phyloP scores from a whole-genome alignment of 1,140 invertebrate genomes.

The Coenobita brevimanus region DNA sequence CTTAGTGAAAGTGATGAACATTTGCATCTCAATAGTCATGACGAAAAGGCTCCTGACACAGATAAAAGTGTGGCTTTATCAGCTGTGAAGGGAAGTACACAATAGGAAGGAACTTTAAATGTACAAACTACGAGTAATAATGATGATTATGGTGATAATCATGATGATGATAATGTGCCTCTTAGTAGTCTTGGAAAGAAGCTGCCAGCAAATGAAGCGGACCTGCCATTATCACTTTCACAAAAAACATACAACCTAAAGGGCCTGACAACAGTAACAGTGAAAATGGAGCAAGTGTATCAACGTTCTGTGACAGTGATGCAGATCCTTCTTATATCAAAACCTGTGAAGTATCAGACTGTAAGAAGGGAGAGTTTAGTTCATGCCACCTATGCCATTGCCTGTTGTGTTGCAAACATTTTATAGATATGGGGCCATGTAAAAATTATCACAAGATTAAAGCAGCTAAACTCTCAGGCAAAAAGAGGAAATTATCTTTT shows the following conservation, averaged over 20 bases:
- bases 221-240: background rate
- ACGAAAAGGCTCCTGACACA: no score
- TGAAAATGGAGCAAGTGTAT: background rate
- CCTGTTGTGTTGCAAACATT: background rate
- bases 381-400: background rate
- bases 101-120: no score
- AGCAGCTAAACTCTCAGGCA: background rate
- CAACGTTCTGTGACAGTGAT: background rate
- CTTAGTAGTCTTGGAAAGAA: constrained; percentile 10
- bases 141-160: background rate
- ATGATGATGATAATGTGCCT: background rate
- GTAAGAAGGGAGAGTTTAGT: constrained; percentile 9
- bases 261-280: background rate
- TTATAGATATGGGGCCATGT: background rate
- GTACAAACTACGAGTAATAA: no score
- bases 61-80: no score
- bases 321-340: background rate
- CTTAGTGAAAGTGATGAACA: no score
- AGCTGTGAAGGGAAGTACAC: no score
- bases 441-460: background rate
- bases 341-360: constrained; percentile 3
- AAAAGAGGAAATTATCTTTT: no score
- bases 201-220: background rate
- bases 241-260: background rate
- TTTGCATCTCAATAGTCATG: no score